These are phyloP conservation scores for Drosophila neotestacea DNA, from an alignment of 2,888 invertebrate genomes.

Conservation along the genomic window DNA sequence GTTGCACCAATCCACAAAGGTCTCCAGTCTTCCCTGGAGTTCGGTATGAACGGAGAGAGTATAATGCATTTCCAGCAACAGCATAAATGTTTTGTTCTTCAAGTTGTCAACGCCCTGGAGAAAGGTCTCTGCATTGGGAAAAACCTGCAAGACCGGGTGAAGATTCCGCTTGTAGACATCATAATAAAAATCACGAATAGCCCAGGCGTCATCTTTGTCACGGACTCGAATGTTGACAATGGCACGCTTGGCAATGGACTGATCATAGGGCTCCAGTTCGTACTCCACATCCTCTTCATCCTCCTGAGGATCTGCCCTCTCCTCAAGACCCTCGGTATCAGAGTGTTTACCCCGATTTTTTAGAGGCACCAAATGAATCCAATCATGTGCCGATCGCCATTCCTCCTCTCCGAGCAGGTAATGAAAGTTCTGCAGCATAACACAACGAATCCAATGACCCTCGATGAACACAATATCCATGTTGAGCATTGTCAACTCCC, in stretches of 20 bases:
- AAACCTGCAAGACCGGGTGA: conserved; percentile 81
- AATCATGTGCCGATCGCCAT: conserved; percentile 83
- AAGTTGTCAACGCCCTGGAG: conserved; percentile 78
- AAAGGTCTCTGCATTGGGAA: conserved; percentile 77
- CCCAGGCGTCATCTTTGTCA: conserved; percentile 83
- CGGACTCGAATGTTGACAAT: conserved; percentile 81
- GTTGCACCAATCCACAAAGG: conserved; percentile 80
- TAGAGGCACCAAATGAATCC: conserved; percentile 80
- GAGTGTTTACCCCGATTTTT: conserved; percentile 56
- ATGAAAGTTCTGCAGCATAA: conserved; percentile 84
- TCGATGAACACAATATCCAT: conserved; percentile 85
- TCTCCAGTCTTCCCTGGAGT: conserved; percentile 76
- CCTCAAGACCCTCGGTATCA: conserved; percentile 35
- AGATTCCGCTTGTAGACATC: conserved; percentile 77
- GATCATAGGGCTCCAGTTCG: conserved; percentile 80
- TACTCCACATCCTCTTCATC: conserved; percentile 45
- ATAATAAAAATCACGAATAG: conserved; percentile 83
- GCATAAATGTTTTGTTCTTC: conserved; percentile 82
- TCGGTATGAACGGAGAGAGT: conserved; percentile 82
- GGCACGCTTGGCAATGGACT: conserved; percentile 79
- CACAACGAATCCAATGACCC: conserved; percentile 82
- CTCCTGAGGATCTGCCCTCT: conserved; percentile 49
- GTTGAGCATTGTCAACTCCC: conserved; percentile 75
- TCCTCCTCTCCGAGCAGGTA: conserved; percentile 83
- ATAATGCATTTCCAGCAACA: conserved; percentile 83